Conservation (phyloP, 2,113 vertebrate genomes). For the Geococcyx californianus region DNA sequence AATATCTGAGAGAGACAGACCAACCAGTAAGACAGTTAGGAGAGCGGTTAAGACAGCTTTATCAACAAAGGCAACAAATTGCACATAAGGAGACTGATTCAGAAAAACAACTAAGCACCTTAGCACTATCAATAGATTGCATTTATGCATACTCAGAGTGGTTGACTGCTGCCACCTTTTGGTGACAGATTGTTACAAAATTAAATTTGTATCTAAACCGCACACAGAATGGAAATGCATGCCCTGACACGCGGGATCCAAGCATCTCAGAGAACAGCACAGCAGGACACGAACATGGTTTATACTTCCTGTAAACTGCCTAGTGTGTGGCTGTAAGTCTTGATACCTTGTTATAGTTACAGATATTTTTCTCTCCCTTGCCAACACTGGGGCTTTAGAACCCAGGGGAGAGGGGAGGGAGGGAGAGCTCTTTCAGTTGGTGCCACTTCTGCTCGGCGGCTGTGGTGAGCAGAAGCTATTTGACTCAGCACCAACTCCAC, state of each 20-base stretch:
- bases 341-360: too few species aligned
- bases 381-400: too few species aligned
- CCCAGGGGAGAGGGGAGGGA: too few species aligned
- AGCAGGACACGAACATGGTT: not conserved
- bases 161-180: conserved; percentile 53
- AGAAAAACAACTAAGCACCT: not conserved
- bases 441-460: too few species aligned
- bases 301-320: not conserved
- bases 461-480: too few species aligned
- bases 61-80: not conserved
- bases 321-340: not conserved
- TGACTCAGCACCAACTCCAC: too few species aligned
- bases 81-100: not conserved
- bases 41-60: not conserved
- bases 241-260: rapidly evolving
- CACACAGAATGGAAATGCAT: not conserved
- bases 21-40: not conserved
- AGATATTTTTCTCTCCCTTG: too few species aligned
- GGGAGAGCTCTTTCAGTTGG: too few species aligned
- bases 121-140: rapidly evolving
- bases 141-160: too few species aligned
- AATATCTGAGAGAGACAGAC: not conserved
- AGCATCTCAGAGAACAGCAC: not conserved
- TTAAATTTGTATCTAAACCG: not conserved
- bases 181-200: not conserved